Conservation (phyloP, 1,140 invertebrate genomes). For the Nylanderia fulva region DNA sequence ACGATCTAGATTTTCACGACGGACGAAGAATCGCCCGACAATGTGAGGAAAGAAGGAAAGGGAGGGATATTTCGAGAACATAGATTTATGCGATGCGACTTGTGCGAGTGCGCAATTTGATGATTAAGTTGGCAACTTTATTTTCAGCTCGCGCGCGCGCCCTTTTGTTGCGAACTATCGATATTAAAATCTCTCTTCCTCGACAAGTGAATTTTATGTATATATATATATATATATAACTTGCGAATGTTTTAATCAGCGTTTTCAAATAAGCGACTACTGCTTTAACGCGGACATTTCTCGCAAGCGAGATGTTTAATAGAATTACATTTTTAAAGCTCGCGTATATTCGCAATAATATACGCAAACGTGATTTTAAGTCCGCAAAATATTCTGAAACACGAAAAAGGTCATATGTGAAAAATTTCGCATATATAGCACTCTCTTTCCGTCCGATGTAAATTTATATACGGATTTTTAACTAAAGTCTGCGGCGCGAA, state of each 20-base stretch:
- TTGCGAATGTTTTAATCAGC: background rate
- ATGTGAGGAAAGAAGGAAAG: too few species aligned
- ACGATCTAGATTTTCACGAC: conserved; percentile 21
- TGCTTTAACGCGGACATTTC: background rate
- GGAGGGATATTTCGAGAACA: background rate
- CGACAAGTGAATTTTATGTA: too few species aligned
- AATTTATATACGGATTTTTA: conserved; percentile 7
- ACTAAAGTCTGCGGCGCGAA: background rate
- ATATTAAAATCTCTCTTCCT: conserved; percentile 20
- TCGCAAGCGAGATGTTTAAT: background rate
- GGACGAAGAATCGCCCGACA: background rate
- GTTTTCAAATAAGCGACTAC: background rate
- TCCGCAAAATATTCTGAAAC: background rate
- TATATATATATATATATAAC: too few species aligned
- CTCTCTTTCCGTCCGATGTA: background rate
- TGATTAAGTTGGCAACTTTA: conserved; percentile 18
- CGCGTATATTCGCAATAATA: background rate
- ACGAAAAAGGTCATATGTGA: conserved; percentile 4
- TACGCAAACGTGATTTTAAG: conserved; percentile 22
- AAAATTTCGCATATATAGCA: background rate
- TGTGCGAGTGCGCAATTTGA: background rate
- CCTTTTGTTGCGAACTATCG: conserved; percentile 11
- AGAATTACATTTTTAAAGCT: conserved; percentile 22
- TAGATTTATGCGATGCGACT: conserved; percentile 3
- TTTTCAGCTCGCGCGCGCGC: background rate